Evolutionary conservation across 2,888 invertebrate genomes (phyloP).

Genomic region (Artemia sinica): DNA sequence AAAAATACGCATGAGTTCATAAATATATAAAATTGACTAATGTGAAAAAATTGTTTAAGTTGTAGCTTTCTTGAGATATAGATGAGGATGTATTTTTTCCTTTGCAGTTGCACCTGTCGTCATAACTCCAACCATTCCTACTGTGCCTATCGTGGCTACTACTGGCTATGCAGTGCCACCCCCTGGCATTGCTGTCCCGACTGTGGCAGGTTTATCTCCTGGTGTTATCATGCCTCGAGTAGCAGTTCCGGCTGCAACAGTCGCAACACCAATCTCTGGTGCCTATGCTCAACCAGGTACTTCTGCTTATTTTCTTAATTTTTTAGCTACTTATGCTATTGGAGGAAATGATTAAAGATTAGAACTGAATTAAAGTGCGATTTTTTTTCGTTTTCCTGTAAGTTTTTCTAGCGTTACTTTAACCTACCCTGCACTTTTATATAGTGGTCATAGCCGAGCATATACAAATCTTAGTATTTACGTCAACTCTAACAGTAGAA

Average conservation of each 20-base stretch:
- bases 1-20: no score
- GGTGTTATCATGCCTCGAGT: slow-evolving; percentile 43
- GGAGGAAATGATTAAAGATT: neutral
- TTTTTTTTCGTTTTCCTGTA: neutral
- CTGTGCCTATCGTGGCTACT: slow-evolving; percentile 33
- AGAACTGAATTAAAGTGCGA: neutral
- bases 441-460: no score
- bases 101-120: slow-evolving; percentile 15
- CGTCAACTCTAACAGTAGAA: no score
- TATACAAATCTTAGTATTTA: no score
- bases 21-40: no score
- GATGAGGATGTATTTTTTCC: slow-evolving; percentile 25
- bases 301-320: neutral
- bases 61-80: no score
- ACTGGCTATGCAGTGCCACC: slow-evolving; percentile 23
- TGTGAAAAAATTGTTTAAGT: no score
- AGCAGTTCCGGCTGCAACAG: slow-evolving; percentile 27
- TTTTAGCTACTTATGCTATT: neutral
- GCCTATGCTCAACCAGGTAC: neutral
- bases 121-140: slow-evolving; percentile 26
- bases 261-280: slow-evolving; percentile 16
- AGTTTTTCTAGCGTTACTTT: no score
- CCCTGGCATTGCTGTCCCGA: no score
- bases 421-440: no score
- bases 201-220: slow-evolving; percentile 40